A percentile compares a stretch with the other conserved stretches of the same genome.
These are phyloP conservation scores for Chrysina gloriosa DNA, from an alignment of 2,888 invertebrate genomes.

Conservation along the genomic window DNA sequence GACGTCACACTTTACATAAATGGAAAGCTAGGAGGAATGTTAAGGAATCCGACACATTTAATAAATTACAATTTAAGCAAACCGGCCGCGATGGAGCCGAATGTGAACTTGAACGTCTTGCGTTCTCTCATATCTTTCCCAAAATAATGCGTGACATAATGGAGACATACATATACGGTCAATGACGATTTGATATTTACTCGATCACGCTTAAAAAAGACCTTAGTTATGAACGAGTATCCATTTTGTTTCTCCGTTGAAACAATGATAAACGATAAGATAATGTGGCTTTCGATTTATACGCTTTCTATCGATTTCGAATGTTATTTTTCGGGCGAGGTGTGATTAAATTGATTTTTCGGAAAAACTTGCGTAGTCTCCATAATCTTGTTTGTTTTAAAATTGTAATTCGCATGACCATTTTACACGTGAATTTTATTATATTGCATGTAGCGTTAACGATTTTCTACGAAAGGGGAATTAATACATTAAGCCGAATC, in stretches of 20 bases:
- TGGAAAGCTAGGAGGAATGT: slow-evolving; percentile 6
- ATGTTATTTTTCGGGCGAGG: slow-evolving; percentile 2
- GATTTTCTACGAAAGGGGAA: no score
- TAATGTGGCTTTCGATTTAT: background rate
- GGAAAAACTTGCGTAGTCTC: background rate
- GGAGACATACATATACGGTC: background rate
- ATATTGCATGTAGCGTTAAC: no score
- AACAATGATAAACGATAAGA: slow-evolving; percentile 18
- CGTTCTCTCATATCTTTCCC: background rate
- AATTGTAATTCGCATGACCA: background rate
- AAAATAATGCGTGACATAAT: slow-evolving; percentile 32
- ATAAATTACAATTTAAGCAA: slow-evolving; percentile 19
- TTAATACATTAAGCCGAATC: no score
- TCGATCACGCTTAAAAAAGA: background rate
- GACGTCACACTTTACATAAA: slow-evolving; percentile 14
- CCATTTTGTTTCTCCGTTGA: slow-evolving; percentile 13
- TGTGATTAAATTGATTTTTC: background rate
- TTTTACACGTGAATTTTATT: no score
- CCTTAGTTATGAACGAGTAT: slow-evolving; percentile 3
- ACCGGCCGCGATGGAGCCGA: background rate
- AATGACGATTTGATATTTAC: slow-evolving; percentile 2
- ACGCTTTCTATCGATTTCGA: background rate
- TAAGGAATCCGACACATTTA: slow-evolving; percentile 17
- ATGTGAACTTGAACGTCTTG: slow-evolving; percentile 4
- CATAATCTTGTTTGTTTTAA: background rate